Evolutionary conservation across 2,797 vertebrate genomes (phyloP).

Genomic region (Ara ararauna): DNA sequence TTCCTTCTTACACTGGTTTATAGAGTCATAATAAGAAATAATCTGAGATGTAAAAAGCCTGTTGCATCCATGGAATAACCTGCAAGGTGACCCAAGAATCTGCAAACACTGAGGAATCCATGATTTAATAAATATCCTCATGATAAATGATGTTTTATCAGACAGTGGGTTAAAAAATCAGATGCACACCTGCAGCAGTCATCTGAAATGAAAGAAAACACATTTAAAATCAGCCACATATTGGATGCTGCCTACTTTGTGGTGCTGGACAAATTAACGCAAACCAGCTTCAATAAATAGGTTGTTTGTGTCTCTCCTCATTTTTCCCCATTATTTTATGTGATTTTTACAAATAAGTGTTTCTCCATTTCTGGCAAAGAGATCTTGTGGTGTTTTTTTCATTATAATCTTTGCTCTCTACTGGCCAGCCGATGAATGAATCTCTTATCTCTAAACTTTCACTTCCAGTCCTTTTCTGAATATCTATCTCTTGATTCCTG

Average conservation of each 20-base stretch:
- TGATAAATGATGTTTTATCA: neutral
- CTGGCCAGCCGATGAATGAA: neutral
- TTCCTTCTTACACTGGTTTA: conserved; percentile 61
- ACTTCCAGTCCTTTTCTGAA: neutral
- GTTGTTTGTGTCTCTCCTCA: neutral
- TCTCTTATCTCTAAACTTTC: neutral
- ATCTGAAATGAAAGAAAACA: conserved; percentile 51
- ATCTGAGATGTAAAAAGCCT: conserved; percentile 26
- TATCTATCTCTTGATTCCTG: neutral
- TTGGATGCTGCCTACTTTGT: neutral
- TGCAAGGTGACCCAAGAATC: neutral
- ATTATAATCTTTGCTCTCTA: neutral
- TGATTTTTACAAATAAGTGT: neutral
- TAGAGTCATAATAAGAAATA: conserved; percentile 74
- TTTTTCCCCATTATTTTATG: neutral
- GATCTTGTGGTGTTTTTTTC: neutral
- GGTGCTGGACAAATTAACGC: neutral
- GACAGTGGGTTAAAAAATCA: neutral
- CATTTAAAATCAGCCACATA: neutral
- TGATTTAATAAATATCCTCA: conserved; percentile 34
- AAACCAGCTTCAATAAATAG: neutral
- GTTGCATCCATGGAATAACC: neutral
- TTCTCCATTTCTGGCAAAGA: neutral
- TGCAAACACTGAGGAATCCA: neutral
- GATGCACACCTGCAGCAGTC: neutral